Percentiles rank a stretch among this genome's conserved stretches.
These are phyloP conservation scores for Formica exsecta DNA, from an alignment of 1,140 invertebrate genomes.

Conservation along the genomic window DNA sequence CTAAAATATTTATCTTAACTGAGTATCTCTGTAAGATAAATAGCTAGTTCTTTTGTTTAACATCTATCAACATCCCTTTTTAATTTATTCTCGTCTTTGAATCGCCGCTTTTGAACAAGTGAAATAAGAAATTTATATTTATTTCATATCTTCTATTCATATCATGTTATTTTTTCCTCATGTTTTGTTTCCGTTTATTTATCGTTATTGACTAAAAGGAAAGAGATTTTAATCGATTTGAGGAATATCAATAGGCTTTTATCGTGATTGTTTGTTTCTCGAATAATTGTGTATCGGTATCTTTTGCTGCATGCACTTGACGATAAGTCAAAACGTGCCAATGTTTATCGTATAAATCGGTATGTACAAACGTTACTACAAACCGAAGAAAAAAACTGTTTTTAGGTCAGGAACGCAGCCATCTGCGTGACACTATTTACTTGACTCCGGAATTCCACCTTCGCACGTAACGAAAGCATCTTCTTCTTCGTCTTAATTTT, in stretches of 20 bases:
- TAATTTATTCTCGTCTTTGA: no score
- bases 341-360: constrained; percentile 4
- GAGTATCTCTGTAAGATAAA: no score
- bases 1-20: no score
- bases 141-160: neutral
- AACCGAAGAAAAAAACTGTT: constrained; percentile 29
- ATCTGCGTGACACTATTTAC: neutral
- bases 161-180: neutral
- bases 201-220: neutral
- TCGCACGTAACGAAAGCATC: neutral
- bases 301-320: neutral
- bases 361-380: constrained; percentile 32
- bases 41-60: no score
- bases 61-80: no score
- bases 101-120: no score
- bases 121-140: no score
- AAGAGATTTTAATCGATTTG: neutral
- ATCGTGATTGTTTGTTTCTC: neutral
- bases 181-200: neutral
- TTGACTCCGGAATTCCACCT: neutral
- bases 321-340: constrained; percentile 31
- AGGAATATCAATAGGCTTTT: neutral
- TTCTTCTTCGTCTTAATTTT: neutral
- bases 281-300: neutral
- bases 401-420: constrained; percentile 63